These are phyloP conservation scores for Bicyclus anynana DNA, from an alignment of 1,140 invertebrate genomes.

Conservation along the genomic window DNA sequence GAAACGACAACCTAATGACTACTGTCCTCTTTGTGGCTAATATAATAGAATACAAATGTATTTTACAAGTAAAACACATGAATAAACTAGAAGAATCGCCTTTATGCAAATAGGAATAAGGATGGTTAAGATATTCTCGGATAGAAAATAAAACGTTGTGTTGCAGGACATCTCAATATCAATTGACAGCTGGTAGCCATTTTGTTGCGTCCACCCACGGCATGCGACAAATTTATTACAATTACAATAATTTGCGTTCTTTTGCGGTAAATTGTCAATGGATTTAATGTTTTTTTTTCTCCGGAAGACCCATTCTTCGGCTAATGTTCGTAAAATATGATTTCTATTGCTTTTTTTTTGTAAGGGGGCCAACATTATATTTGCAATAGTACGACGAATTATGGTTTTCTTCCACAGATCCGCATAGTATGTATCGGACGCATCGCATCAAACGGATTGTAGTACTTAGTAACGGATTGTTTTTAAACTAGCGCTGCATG, in stretches of 20 bases:
- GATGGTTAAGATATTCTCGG: background rate
- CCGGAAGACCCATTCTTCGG: background rate
- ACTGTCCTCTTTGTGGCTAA: constrained; percentile 34
- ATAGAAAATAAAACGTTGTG: constrained; percentile 17
- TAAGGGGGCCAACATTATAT: no score
- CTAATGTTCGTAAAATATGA: background rate
- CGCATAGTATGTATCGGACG: no score
- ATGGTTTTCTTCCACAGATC: no score
- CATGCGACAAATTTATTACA: constrained; percentile 28
- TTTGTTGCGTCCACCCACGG: constrained; percentile 54
- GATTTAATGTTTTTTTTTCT: constrained; percentile 3
- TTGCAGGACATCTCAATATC: constrained; percentile 53
- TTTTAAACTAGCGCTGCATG: no score
- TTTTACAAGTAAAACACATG: constrained; percentile 4
- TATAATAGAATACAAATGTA: constrained; percentile 11
- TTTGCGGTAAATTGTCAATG: constrained; percentile 29
- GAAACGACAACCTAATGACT: constrained; percentile 48
- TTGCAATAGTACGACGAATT: no score
- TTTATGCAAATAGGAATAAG: constrained; percentile 15
- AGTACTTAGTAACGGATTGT: no score
- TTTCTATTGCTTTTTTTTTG: background rate
- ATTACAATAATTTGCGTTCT: constrained; percentile 38
- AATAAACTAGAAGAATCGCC: constrained; percentile 19
- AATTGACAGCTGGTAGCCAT: constrained; percentile 64
- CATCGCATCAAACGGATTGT: no score